phyloP scores from a whole-genome alignment of 2,113 vertebrate genomes.

The Sphyrna mokarran region DNA sequence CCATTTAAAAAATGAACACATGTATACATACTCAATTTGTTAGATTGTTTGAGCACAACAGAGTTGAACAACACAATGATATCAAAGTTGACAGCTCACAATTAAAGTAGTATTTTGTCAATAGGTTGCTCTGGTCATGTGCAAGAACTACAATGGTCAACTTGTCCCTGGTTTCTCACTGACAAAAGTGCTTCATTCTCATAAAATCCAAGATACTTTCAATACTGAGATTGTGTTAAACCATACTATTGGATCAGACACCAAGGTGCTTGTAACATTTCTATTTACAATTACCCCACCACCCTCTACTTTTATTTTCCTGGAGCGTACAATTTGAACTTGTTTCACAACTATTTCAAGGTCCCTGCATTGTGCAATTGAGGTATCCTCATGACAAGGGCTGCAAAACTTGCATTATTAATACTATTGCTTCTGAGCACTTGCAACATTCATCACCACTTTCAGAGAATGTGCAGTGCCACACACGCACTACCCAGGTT shows the following conservation, averaged over 20 bases:
- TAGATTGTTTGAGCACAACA: neutral
- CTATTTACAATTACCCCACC: neutral
- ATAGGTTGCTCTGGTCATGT: neutral
- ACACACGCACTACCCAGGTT: no score
- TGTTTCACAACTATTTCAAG: no score
- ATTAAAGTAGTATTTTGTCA: no score
- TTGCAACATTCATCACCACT: no score
- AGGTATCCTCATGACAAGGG: no score
- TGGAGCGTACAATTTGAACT: no score
- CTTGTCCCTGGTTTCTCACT: neutral
- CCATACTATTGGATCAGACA: neutral
- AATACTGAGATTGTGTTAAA: neutral
- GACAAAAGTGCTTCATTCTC: neutral
- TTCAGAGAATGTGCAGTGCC: no score
- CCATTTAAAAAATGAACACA: neutral
- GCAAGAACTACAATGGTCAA: neutral
- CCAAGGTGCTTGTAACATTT: neutral
- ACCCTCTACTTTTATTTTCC: neutral
- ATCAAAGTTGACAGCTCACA: neutral
- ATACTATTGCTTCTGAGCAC: no score
- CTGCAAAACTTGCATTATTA: no score
- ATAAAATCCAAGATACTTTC: neutral
- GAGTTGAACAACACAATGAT: neutral
- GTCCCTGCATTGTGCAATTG: no score
- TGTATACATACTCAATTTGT: neutral